A percentile compares a stretch with the other conserved stretches of the same genome.
Conservation (phyloP, 2,113 vertebrate genomes). For the Donacobius atricapilla region DNA sequence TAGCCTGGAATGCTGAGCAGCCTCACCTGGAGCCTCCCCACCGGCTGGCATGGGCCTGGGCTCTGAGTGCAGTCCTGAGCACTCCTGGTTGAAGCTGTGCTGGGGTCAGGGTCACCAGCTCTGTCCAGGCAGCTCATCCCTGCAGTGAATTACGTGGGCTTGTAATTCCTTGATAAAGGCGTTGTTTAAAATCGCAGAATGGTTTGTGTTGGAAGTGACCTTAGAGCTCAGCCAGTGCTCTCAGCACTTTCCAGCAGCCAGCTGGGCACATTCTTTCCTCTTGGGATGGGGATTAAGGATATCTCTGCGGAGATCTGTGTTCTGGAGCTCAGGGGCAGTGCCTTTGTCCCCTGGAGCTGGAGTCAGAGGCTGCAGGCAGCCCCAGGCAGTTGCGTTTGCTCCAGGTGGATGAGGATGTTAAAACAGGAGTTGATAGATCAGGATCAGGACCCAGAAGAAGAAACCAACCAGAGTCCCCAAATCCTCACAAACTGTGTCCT, state of each 20-base stretch:
- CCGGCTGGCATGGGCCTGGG: fast-evolving
- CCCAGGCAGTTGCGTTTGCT: neutral
- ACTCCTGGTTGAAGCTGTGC: neutral
- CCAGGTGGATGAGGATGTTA: neutral
- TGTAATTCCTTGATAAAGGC: neutral
- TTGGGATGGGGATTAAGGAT: neutral
- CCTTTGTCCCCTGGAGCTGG: neutral
- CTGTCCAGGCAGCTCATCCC: neutral
- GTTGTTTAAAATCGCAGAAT: neutral
- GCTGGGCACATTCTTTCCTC: neutral
- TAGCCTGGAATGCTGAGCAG: neutral
- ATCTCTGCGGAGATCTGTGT: neutral
- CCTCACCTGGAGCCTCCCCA: neutral
- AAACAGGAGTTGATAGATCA: neutral
- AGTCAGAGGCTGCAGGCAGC: neutral
- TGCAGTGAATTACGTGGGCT: neutral
- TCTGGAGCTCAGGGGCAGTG: neutral
- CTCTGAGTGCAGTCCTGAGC: neutral
- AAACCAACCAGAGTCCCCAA: no score
- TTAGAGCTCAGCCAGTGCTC: neutral
- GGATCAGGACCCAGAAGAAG: no score
- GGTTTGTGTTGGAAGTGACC: neutral
- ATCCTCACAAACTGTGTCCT: neutral
- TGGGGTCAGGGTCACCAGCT: neutral
- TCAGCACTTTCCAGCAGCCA: neutral